These are phyloP conservation scores for Luperina testacea DNA, from an alignment of 2,888 invertebrate genomes.

Conservation along the genomic window DNA sequence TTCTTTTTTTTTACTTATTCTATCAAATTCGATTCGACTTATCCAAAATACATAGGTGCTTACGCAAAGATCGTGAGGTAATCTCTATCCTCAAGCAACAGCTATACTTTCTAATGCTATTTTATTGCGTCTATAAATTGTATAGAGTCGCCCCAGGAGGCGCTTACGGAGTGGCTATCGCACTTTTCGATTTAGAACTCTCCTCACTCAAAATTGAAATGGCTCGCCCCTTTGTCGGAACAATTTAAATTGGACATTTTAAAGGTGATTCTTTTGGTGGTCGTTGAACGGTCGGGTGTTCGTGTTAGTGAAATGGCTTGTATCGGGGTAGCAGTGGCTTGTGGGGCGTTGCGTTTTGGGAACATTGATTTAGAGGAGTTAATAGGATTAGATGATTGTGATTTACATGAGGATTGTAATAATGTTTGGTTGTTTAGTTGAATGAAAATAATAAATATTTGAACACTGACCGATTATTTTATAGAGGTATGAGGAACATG, in stretches of 20 bases:
- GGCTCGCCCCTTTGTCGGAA: slow-evolving; percentile 82
- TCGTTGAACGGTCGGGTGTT: slow-evolving; percentile 62
- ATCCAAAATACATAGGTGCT: slow-evolving; percentile 64
- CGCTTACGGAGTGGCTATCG: slow-evolving; percentile 85
- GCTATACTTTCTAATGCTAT: slow-evolving; percentile 80
- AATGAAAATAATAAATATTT: neutral
- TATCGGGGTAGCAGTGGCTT: slow-evolving; percentile 36
- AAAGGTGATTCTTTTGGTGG: slow-evolving; percentile 78
- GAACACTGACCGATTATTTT: neutral
- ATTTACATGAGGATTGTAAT: slow-evolving; percentile 27
- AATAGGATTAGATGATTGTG: slow-evolving; percentile 30
- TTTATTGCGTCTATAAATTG: slow-evolving; percentile 89
- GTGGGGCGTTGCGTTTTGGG: slow-evolving; percentile 42
- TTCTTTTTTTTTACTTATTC: slow-evolving; percentile 6
- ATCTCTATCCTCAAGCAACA: slow-evolving; percentile 65
- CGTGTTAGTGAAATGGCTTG: slow-evolving; percentile 57
- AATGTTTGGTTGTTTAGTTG: neutral
- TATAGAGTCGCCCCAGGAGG: slow-evolving; percentile 86
- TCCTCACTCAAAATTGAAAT: slow-evolving; percentile 88
- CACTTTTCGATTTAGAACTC: slow-evolving; percentile 83
- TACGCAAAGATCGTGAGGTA: slow-evolving; percentile 60
- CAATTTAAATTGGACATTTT: slow-evolving; percentile 87
- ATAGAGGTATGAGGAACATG: neutral
- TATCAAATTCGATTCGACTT: slow-evolving; percentile 48
- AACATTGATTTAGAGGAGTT: slow-evolving; percentile 37